These are phyloP conservation scores for Paragorgia papillata DNA, from an alignment of 92 coral and sea anemone species.

Conservation along the genomic window DNA sequence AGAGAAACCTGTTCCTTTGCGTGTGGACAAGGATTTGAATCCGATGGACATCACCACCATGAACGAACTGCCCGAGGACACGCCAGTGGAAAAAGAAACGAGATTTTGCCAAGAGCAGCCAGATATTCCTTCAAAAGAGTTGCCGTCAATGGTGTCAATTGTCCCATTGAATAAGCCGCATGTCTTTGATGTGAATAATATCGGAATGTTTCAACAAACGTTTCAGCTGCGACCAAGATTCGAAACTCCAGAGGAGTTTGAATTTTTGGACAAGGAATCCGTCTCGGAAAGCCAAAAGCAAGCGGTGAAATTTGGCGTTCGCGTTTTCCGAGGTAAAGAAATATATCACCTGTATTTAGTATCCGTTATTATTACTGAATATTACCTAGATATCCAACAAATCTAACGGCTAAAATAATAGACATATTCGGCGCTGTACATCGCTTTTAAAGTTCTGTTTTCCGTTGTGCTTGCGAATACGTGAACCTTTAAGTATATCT, in stretches of 20 bases:
- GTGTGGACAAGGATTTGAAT: conserved; percentile 29
- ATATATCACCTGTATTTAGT: background rate
- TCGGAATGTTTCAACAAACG: conserved; percentile 17
- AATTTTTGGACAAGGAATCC: conserved; percentile 32
- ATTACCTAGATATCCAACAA: no score
- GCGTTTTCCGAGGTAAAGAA: conserved; percentile 31
- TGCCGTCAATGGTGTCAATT: conserved; percentile 41
- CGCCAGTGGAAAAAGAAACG: conserved; percentile 1
- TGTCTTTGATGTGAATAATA: background rate
- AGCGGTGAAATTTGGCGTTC: conserved; percentile 41
- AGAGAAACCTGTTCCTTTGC: conserved; percentile 41
- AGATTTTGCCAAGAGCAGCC: background rate
- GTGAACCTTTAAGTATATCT: no score
- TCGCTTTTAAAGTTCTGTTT: background rate
- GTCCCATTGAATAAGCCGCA: conserved; percentile 13
- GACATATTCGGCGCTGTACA: no score
- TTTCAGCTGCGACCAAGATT: conserved; percentile 3
- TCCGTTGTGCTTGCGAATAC: background rate
- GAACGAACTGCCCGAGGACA: background rate
- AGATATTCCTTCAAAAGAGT: conserved; percentile 20
- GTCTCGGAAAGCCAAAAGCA: conserved; percentile 40
- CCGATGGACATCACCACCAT: background rate
- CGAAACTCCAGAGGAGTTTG: conserved; percentile 30
- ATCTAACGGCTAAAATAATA: background rate
- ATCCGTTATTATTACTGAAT: no score